Base-by-base conservation (phyloP, 2,113 vertebrate genomes). In the Pterophyllum scalare region DNA sequence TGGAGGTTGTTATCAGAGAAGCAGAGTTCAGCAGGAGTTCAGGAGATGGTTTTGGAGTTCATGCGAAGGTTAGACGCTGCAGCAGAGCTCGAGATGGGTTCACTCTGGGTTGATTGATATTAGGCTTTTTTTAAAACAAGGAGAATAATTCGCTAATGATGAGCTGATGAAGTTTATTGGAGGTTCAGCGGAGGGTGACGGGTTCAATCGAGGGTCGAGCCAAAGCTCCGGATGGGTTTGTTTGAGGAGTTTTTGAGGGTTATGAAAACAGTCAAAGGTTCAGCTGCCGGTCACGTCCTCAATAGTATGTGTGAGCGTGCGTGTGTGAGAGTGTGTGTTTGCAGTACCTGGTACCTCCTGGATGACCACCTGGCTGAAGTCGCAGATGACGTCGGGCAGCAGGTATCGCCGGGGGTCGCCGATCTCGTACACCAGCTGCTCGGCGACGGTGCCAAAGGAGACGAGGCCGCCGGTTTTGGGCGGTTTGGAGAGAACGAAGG, bases 341-440 rank as follows among this genome's bases (percentile, higher is more conserved):
- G 79, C 17, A 19, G 60, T 74, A 96, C 97, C 97, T 94, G 96
- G 91, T 57, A 97, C 92, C 91, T 98, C 97, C 5, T 93, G 93
- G 90, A 97, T 94, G 59, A 91, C 92, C 88, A 97, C 96, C 62
- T 92, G 83, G 9, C 97, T 98, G 91, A 99, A 98, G 91, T 97
- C 97, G 81, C 97, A 98, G 2, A 89, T 95, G 75, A 98, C 97
- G 90, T 98, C 97, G 8, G 97, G 97, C 79, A 98, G 93, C 88
- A 96, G 94, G 92, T 97, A 98, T 5, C 82, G 59, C 61, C 86
- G 93, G 8, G 96, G 96, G 94, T 98, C 94, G 0, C 93, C 95
- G 24, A 97, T 95, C 92, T 98, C 97, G 80, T 97, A 97, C 10
- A 97, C 94, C 87, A 98, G 92, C 87, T 98, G 97, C 88, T 98